Evolutionary conservation across 2,888 invertebrate genomes (phyloP), one percentile per base, ranked within the genome.

Genomic region (Phyto melanocephala): DNA sequence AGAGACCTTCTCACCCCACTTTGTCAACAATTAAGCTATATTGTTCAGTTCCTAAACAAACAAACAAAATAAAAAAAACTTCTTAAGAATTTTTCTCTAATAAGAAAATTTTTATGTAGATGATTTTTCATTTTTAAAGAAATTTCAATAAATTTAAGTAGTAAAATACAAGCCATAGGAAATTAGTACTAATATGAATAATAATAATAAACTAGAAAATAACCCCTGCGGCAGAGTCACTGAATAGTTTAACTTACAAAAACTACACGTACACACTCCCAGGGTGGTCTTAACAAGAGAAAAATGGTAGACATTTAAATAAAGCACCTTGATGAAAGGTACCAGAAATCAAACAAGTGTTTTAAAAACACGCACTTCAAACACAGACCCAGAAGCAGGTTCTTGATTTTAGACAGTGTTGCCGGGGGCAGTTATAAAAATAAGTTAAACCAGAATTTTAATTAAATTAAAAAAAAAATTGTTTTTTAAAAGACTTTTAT

Each of bases 291-390:
- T 47, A 56, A 17, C 65, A 13, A n/a, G 37, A 24, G 42, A 60
- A 65, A 42, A 65, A 33, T 45, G 37, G 22, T 50, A 58, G 37
- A 37, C 58, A 76, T 83, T 81, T 40, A 47, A 54, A 60, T 40
- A 47, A 50, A 77, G 60, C 50, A 68, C 45, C 50, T 68, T 40
- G 75, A 58, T 80, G 75, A 82, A 78, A 83, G 74, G 71, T 52
- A 70, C 6, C 47, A 45, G 35, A 56, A 70, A 77, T 6, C 3
- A 28, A 6, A 79, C 74, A 81, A 81, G 78, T 74, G 70, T 78
- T 81, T 74, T 81, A 58, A 28, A 28, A 6, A 81, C 81, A 81
- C 81, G 78, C 74, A 74, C 63, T 45, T 42, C 8, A 54, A n/a
- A 11, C 11, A 24, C 33, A 54, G 22, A 8, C 33, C 20, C 52